Evolutionary conservation across 2,797 vertebrate genomes (phyloP), one percentile per base, ranked within the genome.

Genomic region (Caiman crocodilus): DNA sequence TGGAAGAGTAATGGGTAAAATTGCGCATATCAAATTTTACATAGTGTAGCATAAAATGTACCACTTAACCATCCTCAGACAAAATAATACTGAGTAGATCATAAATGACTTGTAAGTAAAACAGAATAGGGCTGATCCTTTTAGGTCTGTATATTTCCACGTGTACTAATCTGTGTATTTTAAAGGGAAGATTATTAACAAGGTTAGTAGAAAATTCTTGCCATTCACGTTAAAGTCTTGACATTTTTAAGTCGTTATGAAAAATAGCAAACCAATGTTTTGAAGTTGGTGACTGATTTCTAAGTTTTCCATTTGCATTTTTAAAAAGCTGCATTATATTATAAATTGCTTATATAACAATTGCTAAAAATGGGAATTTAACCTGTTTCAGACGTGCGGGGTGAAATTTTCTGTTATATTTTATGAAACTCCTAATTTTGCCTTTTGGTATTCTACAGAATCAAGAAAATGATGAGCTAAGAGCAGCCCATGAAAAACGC

Each of bases 391-490:
- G 56, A n/a, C 73, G 18, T 50, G 79, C 59, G 75, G 3, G 82
- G 6, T 88, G 84, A 81, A 81, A 26, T 25, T 82, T 23, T 85
- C 42, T 8, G 18, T 86, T 83, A 64, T 1, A 32, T 94, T 91
- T 92, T 91, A 80, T 67, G 74, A 75, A 82, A 94, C 35, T 87
- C 89, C 42, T 95, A 63, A 85, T 85, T 94, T 98, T 96, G 67
- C 16, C 95, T 94, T 96, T 94, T 95, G 94, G 32, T 97, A 64
- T 96, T 96, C 12, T 89, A 76, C 89, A 99, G 99, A 98, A 91
- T 59, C 95, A 82, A 93, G 99, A 99, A 98, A 99, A 98, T 82
- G 97, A 98, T 94, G 98, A 99, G 96, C 98, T 99, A 94, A 98
- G 96, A 97, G 97, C 95, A 97, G 98, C 98, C 93, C 98, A 99